Conservation (phyloP, 1,140 invertebrate species). For the Forficula auricularia region DNA sequence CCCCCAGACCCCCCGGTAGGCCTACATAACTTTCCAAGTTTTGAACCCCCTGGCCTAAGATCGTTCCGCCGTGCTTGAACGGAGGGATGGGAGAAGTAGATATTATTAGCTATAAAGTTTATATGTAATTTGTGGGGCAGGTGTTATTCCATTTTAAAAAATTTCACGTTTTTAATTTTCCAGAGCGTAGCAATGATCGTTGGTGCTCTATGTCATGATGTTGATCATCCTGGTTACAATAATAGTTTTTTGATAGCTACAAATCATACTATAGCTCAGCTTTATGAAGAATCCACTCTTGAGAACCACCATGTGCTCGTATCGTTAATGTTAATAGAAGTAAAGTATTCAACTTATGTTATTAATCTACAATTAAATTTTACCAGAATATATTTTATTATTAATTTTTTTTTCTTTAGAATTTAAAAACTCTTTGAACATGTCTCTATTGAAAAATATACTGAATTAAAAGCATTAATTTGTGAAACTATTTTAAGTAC, state of each 20-base stretch:
- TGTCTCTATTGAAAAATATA: too few relatives aligned
- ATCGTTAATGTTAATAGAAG: conserved; percentile 30
- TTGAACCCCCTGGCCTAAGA: too few relatives aligned
- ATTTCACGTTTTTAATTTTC: too few relatives aligned
- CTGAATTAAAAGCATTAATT: neutral
- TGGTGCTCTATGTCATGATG: conserved; percentile 34
- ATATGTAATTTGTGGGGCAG: too few relatives aligned
- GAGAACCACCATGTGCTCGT: conserved; percentile 37
- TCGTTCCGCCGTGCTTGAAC: too few relatives aligned
- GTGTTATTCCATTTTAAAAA: too few relatives aligned
- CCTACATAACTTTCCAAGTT: too few relatives aligned
- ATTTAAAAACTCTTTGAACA: too few relatives aligned
- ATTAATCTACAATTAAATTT: neutral
- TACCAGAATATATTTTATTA: neutral
- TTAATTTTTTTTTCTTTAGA: neutral
- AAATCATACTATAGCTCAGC: conserved; percentile 27
- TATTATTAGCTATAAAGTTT: too few relatives aligned
- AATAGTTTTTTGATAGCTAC: conserved; percentile 34
- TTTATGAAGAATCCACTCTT: conserved; percentile 32
- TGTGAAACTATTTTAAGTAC: conserved; percentile 2
- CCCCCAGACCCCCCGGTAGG: too few relatives aligned
- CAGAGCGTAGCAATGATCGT: conserved; percentile 31
- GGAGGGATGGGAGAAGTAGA: too few relatives aligned
- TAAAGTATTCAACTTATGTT: conserved; percentile 13
- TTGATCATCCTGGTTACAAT: conserved; percentile 36